phyloP scores from a whole-genome alignment of 2,888 invertebrate genomes.

The Sinelater perroti region DNA sequence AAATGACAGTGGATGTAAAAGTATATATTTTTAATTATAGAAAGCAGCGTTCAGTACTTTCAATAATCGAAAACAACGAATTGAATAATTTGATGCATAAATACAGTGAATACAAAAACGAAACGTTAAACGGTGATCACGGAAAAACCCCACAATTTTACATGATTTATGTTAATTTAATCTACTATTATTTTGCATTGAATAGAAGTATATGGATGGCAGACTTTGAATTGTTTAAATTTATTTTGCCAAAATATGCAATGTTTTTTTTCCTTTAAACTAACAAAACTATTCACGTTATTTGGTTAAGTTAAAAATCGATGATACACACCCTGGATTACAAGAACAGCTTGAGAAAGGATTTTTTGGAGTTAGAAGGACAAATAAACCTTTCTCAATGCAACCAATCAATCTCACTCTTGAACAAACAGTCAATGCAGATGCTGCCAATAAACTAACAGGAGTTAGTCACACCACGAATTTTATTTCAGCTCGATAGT shows the following conservation, averaged over 20 bases:
- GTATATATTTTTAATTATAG: not conserved
- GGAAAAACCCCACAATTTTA: slow-evolving; percentile 51
- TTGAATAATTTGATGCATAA: too few species aligned
- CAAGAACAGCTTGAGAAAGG: not conserved
- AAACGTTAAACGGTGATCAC: slow-evolving; percentile 42
- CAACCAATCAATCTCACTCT: not conserved
- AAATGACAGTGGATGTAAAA: not conserved
- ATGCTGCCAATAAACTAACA: not conserved
- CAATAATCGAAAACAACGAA: too few species aligned
- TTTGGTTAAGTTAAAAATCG: too few species aligned
- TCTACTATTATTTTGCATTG: slow-evolving; percentile 3
- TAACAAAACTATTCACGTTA: too few species aligned
- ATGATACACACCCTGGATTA: too few species aligned
- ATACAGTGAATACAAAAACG: too few species aligned
- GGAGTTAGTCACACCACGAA: not conserved
- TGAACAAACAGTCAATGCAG: slow-evolving; percentile 10
- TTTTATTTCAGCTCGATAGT: slow-evolving; percentile 2
- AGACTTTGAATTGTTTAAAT: not conserved
- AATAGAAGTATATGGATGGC: slow-evolving; percentile 5
- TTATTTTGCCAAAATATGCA: not conserved
- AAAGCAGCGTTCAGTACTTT: too few species aligned
- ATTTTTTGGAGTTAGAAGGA: not conserved
- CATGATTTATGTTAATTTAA: slow-evolving; percentile 43
- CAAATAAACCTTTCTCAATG: not conserved
- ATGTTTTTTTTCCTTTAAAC: too few species aligned